Evolutionary conservation across 2,888 invertebrate species (phyloP).

Genomic region (Apodemia zela): DNA sequence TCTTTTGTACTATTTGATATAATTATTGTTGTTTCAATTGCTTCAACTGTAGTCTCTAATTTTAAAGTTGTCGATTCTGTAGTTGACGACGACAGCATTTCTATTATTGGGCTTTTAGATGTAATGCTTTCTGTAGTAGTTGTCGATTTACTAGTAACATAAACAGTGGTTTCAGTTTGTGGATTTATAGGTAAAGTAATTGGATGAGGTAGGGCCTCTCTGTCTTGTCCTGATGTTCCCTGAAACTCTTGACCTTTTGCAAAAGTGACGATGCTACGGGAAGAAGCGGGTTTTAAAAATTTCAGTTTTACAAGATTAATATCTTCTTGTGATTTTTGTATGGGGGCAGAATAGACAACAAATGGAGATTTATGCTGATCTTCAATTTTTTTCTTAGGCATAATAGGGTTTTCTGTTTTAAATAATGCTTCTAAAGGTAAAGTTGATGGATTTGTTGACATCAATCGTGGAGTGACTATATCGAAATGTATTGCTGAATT

Average conservation of each 20-base stretch:
- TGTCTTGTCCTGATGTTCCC: constrained; percentile 48
- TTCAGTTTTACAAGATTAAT: constrained; percentile 55
- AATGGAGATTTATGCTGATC: constrained; percentile 57
- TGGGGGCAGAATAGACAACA: constrained; percentile 68
- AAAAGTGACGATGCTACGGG: constrained; percentile 57
- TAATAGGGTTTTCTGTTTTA: constrained; percentile 71
- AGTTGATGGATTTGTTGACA: constrained; percentile 81
- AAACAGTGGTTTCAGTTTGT: constrained; percentile 32
- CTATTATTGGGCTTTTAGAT: constrained; percentile 40
- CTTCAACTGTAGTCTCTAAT: constrained; percentile 31
- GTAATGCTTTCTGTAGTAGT: constrained; percentile 34
- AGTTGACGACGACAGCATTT: constrained; percentile 41
- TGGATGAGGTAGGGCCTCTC: constrained; percentile 47
- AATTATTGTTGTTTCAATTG: constrained; percentile 27
- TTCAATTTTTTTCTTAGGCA: constrained; percentile 46
- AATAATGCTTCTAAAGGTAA: constrained; percentile 85
- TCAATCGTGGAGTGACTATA: constrained; percentile 58
- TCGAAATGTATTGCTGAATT: constrained; percentile 56
- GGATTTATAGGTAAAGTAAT: constrained; percentile 45
- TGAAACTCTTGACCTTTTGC: constrained; percentile 66
- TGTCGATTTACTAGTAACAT: constrained; percentile 40
- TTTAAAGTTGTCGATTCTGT: constrained; percentile 34
- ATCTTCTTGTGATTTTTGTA: constrained; percentile 52
- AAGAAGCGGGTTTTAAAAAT: constrained; percentile 53
- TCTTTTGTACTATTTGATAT: constrained; percentile 35